Evolutionary conservation across 2,888 invertebrate genomes (phyloP).

Genomic region (Drosophila longiperda): DNA sequence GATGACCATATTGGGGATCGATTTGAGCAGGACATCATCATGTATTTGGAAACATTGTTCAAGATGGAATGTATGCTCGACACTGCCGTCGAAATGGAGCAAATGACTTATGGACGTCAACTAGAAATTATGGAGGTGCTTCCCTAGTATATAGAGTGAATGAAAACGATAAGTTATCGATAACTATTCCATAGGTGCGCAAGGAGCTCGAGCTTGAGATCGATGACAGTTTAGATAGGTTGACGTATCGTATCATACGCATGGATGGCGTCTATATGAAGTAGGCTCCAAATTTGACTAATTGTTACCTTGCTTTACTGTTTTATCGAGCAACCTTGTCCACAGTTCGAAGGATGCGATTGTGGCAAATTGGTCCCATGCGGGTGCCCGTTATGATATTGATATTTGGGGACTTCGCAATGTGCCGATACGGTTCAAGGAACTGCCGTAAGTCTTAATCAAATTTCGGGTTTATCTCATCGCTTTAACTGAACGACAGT

Average conservation of each 20-base stretch:
- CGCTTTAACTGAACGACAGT: slow-evolving; percentile 40
- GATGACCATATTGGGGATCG: slow-evolving; percentile 57
- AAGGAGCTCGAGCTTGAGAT: slow-evolving; percentile 60
- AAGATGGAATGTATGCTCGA: slow-evolving; percentile 62
- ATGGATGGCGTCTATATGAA: slow-evolving; percentile 77
- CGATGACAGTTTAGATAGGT: slow-evolving; percentile 63
- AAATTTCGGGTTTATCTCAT: background rate
- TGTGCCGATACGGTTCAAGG: slow-evolving; percentile 73
- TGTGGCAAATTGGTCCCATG: slow-evolving; percentile 66
- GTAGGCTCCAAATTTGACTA: slow-evolving; percentile 51
- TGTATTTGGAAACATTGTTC: slow-evolving; percentile 46
- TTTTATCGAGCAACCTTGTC: background rate
- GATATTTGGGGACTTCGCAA: slow-evolving; percentile 81
- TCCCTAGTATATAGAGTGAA: background rate
- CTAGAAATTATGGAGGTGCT: slow-evolving; percentile 56
- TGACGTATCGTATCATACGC: slow-evolving; percentile 75
- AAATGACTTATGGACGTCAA: slow-evolving; percentile 7
- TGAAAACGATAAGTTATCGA: background rate
- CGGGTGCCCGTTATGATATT: slow-evolving; percentile 63
- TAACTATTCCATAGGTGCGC: slow-evolving; percentile 46
- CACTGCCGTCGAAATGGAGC: slow-evolving; percentile 53
- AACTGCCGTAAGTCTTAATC: slow-evolving; percentile 61
- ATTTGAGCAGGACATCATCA: slow-evolving; percentile 61
- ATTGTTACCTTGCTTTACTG: background rate
- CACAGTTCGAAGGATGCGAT: slow-evolving; percentile 63